Base-by-base conservation (phyloP, 2,113 vertebrate genomes). In the Eubucco bourcierii region DNA sequence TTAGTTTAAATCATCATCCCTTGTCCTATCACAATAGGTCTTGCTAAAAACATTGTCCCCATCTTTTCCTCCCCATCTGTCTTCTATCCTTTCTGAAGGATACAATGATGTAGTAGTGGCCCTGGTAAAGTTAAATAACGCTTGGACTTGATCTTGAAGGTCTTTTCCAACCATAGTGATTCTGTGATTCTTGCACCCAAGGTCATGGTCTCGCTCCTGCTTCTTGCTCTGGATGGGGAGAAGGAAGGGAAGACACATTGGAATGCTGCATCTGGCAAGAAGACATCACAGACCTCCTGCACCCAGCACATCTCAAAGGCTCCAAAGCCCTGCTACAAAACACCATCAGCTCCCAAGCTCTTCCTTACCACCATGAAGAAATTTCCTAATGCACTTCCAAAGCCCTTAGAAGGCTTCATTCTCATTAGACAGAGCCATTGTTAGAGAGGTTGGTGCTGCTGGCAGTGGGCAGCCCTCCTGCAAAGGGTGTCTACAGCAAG, bases 341-440 rank as follows among this genome's bases (percentile, higher is more conserved):
- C 5, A 5, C 39, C 60, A 46, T 23, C 67, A 73, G 18, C 67
- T 76, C 55, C 44, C 9, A 2, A 12, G 16, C 29, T 21, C 44
- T 64, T 58, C 16, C 12, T 14, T 68, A 50, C 18, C 44, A 24
- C 39, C 3, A 0, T 8, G 29, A 70, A 73, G 29, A 55, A 25
- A 53, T 47, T 85, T 74, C 44, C 64, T 61, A 76, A 88, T 52
- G 41, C 63, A 50, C 23, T 10, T 55, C 52, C 47, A 52, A 67
- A 41, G 27, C 16, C 25, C 33, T 5, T 3, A 21, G 12, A 52
- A 78, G 11, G 7, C 6, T 88, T 89, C 8, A 1, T 39, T 80
- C 84, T 58, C 5, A 0, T 93, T 50, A 58, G 83, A 56, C 0
- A 2, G 5, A 7, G 17, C 28, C 37, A 15, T 52, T 0, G 0